Evolutionary conservation across 2,888 invertebrate species (phyloP), one percentile per base, ranked within the genome.

Genomic region (Bibio marci): DNA sequence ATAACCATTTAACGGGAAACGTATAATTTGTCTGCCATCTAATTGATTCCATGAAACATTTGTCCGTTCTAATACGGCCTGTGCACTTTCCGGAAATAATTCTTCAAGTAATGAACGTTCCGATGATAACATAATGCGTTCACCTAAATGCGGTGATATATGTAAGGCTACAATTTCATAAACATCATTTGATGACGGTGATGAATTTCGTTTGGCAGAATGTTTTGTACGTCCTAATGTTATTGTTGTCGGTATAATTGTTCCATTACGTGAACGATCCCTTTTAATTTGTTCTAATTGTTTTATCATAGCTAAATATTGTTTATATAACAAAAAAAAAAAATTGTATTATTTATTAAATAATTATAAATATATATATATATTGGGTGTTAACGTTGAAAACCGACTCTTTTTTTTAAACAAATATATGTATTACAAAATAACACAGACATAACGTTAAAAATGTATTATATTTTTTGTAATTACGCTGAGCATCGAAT

Each of bases 1-100:
- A 62, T 83, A 87, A 48, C 87, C 86, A 61, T 86, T 87, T 40
- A 87, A 64, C 11, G 86, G 86, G 55, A 85, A 87, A 43, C 87
- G 68, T 48, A 86, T 83, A 27, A 86, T 80, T 63, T 81, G 81
- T 39, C 80, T 73, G 45, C 78, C 73, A 61, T 85, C 86, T 49
- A 77, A 71, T 54, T 81, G 77, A 52, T 81, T 82, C 80, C 83
- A 86, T 34, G 80, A 73, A 32, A 80, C 78, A 17, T 80, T 79
- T 42, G 83, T 69, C 30, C 80, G 75, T 57, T 85, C 82, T 67
- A 83, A 74, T 42, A 81, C 69, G 1, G 82, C 81, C 52, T 83
- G 79, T 48, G 74, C 77, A 44, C 80, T 82, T 55, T 79, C 79
- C 27, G 76, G 79, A 53, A 77, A 79, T 18, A 77, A 71, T 56